These are phyloP conservation scores for Lynx canadensis DNA, from an alignment of 2,113 vertebrate species.

Conservation along the genomic window DNA sequence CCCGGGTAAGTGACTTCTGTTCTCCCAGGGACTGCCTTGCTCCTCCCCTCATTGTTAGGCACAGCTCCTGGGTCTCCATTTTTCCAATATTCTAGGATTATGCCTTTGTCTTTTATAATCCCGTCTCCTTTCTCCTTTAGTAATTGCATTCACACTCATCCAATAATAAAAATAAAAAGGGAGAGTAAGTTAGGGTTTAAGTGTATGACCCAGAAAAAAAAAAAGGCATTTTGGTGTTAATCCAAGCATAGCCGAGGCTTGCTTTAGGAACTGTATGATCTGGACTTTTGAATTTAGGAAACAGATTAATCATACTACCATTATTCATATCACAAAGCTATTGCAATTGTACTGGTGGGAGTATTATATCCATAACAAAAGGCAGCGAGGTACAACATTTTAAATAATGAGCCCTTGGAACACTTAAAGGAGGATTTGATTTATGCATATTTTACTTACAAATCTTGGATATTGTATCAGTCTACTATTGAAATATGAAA, in stretches of 20 bases:
- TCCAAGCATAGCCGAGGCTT: conserved; percentile 25
- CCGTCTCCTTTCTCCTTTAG: not conserved
- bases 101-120: conserved; percentile 58
- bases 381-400: not conserved
- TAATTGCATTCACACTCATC: conserved; percentile 35
- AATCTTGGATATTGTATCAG: not conserved
- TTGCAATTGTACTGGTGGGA: not conserved
- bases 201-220: not conserved
- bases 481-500: conserved; percentile 8
- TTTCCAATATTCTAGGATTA: conserved; percentile 21
- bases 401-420: not conserved
- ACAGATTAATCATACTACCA: not conserved
- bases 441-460: not conserved
- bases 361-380: not conserved
- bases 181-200: conserved; percentile 31
- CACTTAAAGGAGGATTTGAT: not conserved
- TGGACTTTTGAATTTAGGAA: conserved; percentile 56
- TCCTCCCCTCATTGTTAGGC: not conserved
- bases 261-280: conserved; percentile 25
- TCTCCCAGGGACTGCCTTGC: not conserved
- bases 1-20: not conserved
- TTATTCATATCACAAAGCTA: conserved; percentile 32
- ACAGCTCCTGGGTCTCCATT: not conserved
- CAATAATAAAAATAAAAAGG: conserved; percentile 52
- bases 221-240: conserved; percentile 49